Evolutionary conservation across 2,888 invertebrate genomes (phyloP).

Genomic region (Cordilura impudica): DNA sequence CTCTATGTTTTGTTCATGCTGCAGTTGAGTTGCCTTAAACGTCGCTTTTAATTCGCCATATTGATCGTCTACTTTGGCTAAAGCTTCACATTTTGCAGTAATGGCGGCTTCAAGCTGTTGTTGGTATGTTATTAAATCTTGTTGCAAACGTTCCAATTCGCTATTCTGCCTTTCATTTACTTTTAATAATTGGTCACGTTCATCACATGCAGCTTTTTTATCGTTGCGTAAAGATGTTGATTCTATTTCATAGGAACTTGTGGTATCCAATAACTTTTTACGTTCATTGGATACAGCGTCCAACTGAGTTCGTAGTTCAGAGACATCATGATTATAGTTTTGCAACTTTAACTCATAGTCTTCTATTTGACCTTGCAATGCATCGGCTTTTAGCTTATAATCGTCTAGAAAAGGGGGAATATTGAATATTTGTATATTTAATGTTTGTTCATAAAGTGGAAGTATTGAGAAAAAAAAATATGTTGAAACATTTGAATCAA

Average conservation of each 20-base stretch:
- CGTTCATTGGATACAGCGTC: constrained; percentile 82
- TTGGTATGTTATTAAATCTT: constrained; percentile 84
- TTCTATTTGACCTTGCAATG: constrained; percentile 82
- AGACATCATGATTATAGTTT: constrained; percentile 81
- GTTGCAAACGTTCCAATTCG: constrained; percentile 85
- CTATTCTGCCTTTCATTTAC: constrained; percentile 85
- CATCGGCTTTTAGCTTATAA: constrained; percentile 75
- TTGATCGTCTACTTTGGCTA: constrained; percentile 87
- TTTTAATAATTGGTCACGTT: constrained; percentile 85
- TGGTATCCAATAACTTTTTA: constrained; percentile 82
- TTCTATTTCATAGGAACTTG: constrained; percentile 83
- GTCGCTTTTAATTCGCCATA: constrained; percentile 89
- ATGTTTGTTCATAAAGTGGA: too few relatives aligned
- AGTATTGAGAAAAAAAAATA: too few relatives aligned
- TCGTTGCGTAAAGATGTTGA: constrained; percentile 83
- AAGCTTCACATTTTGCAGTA: constrained; percentile 89
- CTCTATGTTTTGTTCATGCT: constrained; percentile 83
- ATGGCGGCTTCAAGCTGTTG: constrained; percentile 87
- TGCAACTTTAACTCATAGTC: constrained; percentile 82
- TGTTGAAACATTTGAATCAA: too few relatives aligned
- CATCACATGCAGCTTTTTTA: constrained; percentile 85
- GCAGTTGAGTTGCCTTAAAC: constrained; percentile 81
- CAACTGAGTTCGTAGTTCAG: constrained; percentile 83
- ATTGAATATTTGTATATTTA: background rate
- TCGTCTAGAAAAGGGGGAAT: constrained; percentile 65